Conservation (phyloP, 2,888 invertebrate species). For the Polydrusus tereticollis region DNA sequence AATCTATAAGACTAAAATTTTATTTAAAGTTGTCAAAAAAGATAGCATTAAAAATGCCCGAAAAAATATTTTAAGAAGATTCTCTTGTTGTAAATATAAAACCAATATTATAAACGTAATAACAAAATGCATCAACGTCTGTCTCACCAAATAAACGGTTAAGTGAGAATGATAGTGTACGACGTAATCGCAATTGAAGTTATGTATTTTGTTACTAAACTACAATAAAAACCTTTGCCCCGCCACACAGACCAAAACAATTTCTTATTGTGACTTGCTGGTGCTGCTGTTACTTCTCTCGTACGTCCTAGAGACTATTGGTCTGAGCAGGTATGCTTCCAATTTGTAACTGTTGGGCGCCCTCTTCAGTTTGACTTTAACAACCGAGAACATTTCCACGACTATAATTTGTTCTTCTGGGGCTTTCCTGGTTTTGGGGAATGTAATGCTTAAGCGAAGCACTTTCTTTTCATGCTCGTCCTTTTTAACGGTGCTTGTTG, state of each 20-base stretch:
- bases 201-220: no score
- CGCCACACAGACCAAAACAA: neutral
- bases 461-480: constrained; percentile 50
- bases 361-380: constrained; percentile 59
- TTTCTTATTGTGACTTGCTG: constrained; percentile 6
- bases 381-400: constrained; percentile 62
- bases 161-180: no score
- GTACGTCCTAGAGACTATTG: constrained; percentile 46
- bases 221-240: neutral
- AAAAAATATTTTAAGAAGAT: no score
- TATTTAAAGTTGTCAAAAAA: no score
- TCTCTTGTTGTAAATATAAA: no score
- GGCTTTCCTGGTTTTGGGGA: constrained; percentile 54
- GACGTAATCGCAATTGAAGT: no score
- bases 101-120: no score
- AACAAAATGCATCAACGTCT: no score
- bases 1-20: no score
- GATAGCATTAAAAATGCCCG: no score
- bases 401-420: constrained; percentile 46
- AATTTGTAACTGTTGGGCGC: constrained; percentile 60
- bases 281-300: constrained; percentile 7
- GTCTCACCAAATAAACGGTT: no score
- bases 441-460: constrained; percentile 55
- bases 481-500: neutral
- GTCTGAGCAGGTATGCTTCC: constrained; percentile 60